These are phyloP conservation scores for Epinephelus moara DNA, from an alignment of 2,113 vertebrate genomes.

Conservation along the genomic window DNA sequence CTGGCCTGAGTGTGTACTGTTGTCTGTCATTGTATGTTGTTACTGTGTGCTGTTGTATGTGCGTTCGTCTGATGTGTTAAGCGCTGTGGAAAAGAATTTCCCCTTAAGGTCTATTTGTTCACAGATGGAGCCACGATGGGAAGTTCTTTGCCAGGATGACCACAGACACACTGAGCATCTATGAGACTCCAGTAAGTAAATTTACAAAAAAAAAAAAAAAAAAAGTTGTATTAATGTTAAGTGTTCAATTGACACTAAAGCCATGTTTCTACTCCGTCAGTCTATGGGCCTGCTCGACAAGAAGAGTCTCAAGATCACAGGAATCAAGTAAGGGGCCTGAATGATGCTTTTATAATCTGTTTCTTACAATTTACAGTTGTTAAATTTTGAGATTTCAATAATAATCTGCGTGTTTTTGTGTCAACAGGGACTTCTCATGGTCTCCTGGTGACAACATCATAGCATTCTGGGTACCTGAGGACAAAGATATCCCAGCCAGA, in stretches of 20 bases:
- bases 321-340: slow-evolving; percentile 91
- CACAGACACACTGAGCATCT: slow-evolving; percentile 95
- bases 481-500: slow-evolving; percentile 98
- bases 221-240: background rate
- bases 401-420: slow-evolving; percentile 4
- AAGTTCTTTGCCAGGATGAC: slow-evolving; percentile 99
- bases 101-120: background rate
- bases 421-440: slow-evolving; percentile 96
- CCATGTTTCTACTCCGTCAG: slow-evolving; percentile 75
- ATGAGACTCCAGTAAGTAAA: slow-evolving; percentile 94
- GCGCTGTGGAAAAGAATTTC: no score
- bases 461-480: slow-evolving; percentile 98
- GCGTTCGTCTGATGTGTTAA: no score
- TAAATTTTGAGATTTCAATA: background rate
- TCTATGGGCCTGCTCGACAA: slow-evolving; percentile 99
- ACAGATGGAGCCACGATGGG: slow-evolving; percentile 97
- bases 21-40: no score
- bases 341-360: background rate
- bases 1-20: no score
- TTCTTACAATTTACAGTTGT: background rate
- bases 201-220: background rate
- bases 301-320: slow-evolving; percentile 97
- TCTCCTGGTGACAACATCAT: slow-evolving; percentile 98
- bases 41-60: no score
- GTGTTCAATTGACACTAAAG: slow-evolving; percentile 5